Conservation (phyloP, 1,140 invertebrate genomes). For the Dufourea novaeangliae region DNA sequence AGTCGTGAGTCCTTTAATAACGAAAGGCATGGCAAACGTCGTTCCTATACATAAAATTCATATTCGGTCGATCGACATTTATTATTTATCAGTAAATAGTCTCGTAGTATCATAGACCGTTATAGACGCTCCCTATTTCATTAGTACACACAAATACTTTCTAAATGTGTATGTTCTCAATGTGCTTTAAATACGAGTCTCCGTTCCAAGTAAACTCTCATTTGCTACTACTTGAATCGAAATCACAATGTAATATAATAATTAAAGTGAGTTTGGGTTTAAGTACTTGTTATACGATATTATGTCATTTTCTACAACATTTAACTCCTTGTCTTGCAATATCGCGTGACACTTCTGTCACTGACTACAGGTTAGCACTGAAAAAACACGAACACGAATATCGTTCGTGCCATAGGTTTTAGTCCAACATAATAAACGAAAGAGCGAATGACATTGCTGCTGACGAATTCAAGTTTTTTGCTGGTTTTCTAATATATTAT, state of each 20-base stretch:
- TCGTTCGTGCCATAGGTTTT: not conserved
- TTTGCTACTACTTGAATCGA: not conserved
- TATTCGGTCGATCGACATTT: constrained; percentile 19
- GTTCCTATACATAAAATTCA: not conserved
- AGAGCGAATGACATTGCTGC: no score
- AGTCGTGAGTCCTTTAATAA: constrained; percentile 7
- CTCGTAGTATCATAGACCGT: constrained; percentile 21
- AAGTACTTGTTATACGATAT: no score
- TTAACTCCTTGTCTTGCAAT: not conserved
- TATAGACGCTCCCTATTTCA: not conserved
- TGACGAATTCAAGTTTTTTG: no score
- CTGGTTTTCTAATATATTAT: no score
- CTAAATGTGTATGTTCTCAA: not conserved
- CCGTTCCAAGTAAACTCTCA: not conserved
- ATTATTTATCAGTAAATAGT: constrained; percentile 47
- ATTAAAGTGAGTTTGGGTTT: no score
- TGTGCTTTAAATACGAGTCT: not conserved
- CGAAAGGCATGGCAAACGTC: constrained; percentile 33
- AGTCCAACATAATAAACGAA: no score
- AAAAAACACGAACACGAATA: not conserved
- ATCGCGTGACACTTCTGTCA: not conserved
- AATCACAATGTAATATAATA: not conserved
- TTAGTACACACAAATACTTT: not conserved
- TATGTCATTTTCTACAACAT: not conserved
- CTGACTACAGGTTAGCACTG: not conserved